Base-by-base conservation (phyloP, 2,797 vertebrate species). In the Ceryle rudis region DNA sequence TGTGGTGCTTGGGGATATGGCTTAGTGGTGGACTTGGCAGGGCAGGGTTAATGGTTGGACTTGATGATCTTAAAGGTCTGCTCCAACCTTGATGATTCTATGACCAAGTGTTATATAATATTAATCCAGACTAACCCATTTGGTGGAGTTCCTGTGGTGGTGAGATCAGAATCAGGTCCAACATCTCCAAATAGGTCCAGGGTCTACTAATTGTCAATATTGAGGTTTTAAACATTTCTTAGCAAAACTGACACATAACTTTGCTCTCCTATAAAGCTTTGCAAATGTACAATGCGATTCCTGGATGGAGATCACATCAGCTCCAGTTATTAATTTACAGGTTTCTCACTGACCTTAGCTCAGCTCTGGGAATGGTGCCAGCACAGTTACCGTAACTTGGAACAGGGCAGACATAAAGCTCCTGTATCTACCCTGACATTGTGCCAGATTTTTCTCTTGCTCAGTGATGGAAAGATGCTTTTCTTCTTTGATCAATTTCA, bases 301-400 rank as follows among this genome's bases (percentile, higher is more conserved):
- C 82, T 95, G 90, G 90, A 92, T 26, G 90, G 90, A 77, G 80
- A 84, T 85, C 87, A n/a, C 85, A 79, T 90, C 94, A 90, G 62
- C 64, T 78, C 70, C 83, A 70, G 88, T 92, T 84, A 93, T 80
- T 95, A 96, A 94, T 92, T 94, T 92, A 95, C 44, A 7, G 83
- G 66, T 95, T 93, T 94, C 83, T 89, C 49, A 18, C 28, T 93
- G 95, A 93, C 86, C 94, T 95, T 82, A 95, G 78, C 90, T 96
- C 93, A 90, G 93, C 85, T 77, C 88, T 94, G 90, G 96, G 94
- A 91, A 81, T 7, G 10, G 33, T 94, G 96, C 93, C 96, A 97
- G 90, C 65, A 61, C 86, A 77, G 82, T 96, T 95, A 93, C 93
- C 69, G 80, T 84, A 96, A 95, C 78, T 92, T 61, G 41, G 70